Conservation (phyloP, 2,797 vertebrate genomes). For the Schizothorax lantsangensis region DNA sequence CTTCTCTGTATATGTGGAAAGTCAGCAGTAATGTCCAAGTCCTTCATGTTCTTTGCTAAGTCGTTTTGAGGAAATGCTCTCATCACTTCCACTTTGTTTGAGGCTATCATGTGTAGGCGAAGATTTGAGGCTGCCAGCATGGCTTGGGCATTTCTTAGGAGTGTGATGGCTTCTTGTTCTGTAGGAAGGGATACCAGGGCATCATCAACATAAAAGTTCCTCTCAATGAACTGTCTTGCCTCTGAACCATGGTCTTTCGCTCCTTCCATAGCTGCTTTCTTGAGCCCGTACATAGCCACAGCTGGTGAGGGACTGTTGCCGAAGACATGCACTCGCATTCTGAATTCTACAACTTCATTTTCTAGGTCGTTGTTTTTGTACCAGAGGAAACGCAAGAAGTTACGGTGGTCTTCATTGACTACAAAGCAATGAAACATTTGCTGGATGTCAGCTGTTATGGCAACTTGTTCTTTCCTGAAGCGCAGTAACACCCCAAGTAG, state of each 20-base stretch:
- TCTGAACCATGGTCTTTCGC: background rate
- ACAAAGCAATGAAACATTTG: background rate
- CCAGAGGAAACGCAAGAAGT: background rate
- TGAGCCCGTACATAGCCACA: background rate
- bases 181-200: background rate
- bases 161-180: background rate
- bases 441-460: background rate
- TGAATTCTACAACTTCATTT: background rate
- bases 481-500: background rate
- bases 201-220: background rate
- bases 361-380: background rate
- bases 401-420: background rate
- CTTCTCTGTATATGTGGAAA: background rate
- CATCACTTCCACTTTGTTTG: background rate
- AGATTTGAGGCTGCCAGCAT: background rate
- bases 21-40: background rate
- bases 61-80: background rate
- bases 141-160: background rate
- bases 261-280: background rate
- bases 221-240: background rate
- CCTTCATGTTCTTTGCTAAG: background rate
- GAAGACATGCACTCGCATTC: background rate
- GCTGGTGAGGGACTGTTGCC: background rate
- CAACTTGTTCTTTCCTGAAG: background rate
- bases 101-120: background rate